Base-by-base conservation (phyloP, 2,888 invertebrate species). In the Hydraecia micacea region DNA sequence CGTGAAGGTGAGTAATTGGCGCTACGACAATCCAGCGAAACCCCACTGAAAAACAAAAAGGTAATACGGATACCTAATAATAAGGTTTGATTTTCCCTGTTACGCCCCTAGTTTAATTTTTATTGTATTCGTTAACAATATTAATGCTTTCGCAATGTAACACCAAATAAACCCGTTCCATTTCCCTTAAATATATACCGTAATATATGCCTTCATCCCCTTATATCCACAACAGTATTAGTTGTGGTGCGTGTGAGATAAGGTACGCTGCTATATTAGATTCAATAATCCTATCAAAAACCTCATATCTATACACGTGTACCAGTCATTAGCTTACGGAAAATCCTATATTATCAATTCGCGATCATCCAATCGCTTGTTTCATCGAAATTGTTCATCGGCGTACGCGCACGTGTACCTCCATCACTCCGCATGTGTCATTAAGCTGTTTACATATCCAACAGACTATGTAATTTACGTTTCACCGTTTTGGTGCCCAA, bases 381-480 rank as follows among this genome's bases (percentile, higher is more conserved):
- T 77, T 77, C 76, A 62, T 80, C 70, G 75, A 77, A 73, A 75
- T 69, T 67, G 81, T 84, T 78, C 77, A 71, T 66, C 77, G 67
- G 58, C 71, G 86, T 84, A 83, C 75, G 79, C 77, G 86, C 88
- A 88, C 91, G 88, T 91, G 86, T 80, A 89, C 87, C 83, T 76
- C 84, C 80, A 89, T 89, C 90, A 75, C 84, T 88, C 86, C 69
- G 73, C 87, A 86, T 87, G 81, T 89, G 90, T 89, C 87, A 88
- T 87, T 86, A 86, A 69, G 67, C 70, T 75, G 58, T 82, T 86
- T 81, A 74, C 77, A 71, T 76, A 82, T 74, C 75, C 32, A 65
- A 79, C 60, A 66, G 62, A 77, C 55, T 58, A 70, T 70, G 69
- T 65, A 65, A 70, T 72, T 82, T 72, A 39, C 49, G 46, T 71